Evolutionary conservation across 1,140 invertebrate genomes (phyloP), one percentile per base, ranked within the genome.

Genomic region (Caenorhabditis tropicalis): DNA sequence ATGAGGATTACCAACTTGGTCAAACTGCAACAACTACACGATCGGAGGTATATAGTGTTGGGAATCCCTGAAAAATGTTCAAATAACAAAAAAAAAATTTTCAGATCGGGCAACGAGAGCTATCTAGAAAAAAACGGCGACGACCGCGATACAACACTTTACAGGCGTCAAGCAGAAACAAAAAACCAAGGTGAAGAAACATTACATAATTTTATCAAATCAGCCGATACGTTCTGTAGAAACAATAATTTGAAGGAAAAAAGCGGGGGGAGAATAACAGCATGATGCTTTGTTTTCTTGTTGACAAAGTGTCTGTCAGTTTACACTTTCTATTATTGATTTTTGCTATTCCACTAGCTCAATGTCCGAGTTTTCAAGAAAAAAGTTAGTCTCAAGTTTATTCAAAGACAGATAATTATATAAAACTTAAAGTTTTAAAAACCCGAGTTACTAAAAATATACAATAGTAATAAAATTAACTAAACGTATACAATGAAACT

Each of bases 141-240:
- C 65, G 65, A 6, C 65, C 65, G 21, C 43, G 36, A 74, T 74
- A 43, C 65, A 74, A 74, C 21, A 43, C 65, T 12, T 21, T 74
- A 6, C 65, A 43, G 33, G n/a, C n/a, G 43, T 33, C 15, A 27
- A 43, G 43, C 10, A 2, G 15, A n/a, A 43, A 31, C 2, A 74
- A 74, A 46, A 74, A 74, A n/a, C 65, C 65, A 74, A 74, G 65
- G 65, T 74, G 36, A 46, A 12, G 19, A 1, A 24, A 74, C 24
- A 24, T 43, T 5, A 19, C 36, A 74, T 24, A 46, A 43, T 0
- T 74, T 21, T 46, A 36, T 19, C 3, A 3, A 43, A 43, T 43
- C 53, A 24, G 27, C 39, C 5, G 12, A 43, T 6, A 27, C 12
- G 21, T 56, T 56, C 29, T 56, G 21, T 27, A 9, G 29, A 27